Conservation (phyloP, 2,888 invertebrate genomes). For the Caenorhabditis sulstoni region DNA sequence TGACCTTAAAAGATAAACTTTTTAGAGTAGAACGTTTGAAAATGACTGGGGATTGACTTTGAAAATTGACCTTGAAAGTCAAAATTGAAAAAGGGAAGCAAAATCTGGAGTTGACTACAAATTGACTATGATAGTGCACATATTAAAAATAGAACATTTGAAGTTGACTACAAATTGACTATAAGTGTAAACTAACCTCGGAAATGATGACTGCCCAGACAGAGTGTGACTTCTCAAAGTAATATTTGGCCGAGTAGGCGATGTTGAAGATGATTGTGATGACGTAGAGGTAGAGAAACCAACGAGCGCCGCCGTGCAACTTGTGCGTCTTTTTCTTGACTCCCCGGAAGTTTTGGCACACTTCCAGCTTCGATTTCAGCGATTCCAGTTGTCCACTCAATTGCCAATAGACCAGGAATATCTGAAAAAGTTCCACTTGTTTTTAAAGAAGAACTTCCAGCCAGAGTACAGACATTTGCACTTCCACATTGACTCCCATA, state of each 20-base stretch:
- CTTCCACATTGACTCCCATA: too few relatives aligned
- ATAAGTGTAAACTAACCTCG: slow-evolving; percentile 6
- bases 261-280: slow-evolving; percentile 36
- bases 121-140: not conserved
- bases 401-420: slow-evolving; percentile 62
- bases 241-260: slow-evolving; percentile 53
- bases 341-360: slow-evolving; percentile 36
- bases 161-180: not conserved
- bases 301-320: slow-evolving; percentile 36
- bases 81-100: too few relatives aligned
- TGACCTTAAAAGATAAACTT: too few relatives aligned
- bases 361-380: slow-evolving; percentile 23
- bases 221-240: slow-evolving; percentile 48
- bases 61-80: too few relatives aligned
- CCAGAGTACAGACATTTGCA: too few relatives aligned
- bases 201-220: slow-evolving; percentile 47
- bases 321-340: slow-evolving; percentile 16
- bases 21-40: too few relatives aligned
- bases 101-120: slow-evolving; percentile 34
- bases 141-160: slow-evolving; percentile 60
- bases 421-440: slow-evolving; percentile 6
- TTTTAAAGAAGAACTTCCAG: too few relatives aligned
- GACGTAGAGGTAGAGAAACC: slow-evolving; percentile 45
- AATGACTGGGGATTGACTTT: too few relatives aligned
- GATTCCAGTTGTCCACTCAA: slow-evolving; percentile 50